Evolutionary conservation across 2,797 vertebrate species (phyloP), one percentile per base, ranked within the genome.

Genomic region (Phoxinus dragarum): DNA sequence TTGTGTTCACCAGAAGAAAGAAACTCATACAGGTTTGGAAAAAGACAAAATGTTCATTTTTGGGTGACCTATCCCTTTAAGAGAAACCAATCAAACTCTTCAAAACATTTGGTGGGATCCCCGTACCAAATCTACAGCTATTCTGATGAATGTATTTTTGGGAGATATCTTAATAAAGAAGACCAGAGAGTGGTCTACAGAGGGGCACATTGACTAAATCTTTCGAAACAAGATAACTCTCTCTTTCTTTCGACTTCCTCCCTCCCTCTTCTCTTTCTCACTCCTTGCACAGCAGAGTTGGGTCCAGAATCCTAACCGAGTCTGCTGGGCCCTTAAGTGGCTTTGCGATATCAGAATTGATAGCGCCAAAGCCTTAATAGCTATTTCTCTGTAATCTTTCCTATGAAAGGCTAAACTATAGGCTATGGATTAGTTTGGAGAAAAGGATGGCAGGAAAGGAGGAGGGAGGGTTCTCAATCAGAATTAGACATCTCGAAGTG

Each of bases 321-420:
- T 93, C 92, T 93, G 93, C 91, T 92, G 91, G 92, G 92, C 93
- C 94, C 93, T 94, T 95, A 95, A 95, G 95, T 96, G 95, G 94
- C 94, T 95, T 94, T 88, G 93, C 93, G 95, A 96, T 96, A 93
- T 93, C 86, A 95, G 94, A 92, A 93, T 93, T 93, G 95, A 96
- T 96, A 96, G 94, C 93, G 87, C 94, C 95, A 96, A 96, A 94
- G 94, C 94, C 93, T 94, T 96, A 96, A 96, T 96, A 95, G 95
- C 94, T 92, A 96, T 96, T 96, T 94, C 94, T 95, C 94, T 95
- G 95, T 96, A 96, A 96, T 96, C 95, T 95, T 95, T 95, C 93
- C 93, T 95, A 95, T 96, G 94, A 96, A 95, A 94, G 94, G 92
- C 94, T 95, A 95, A 95, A 96, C 94, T 95, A 95, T 93, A 91